Evolutionary conservation across 1,140 invertebrate genomes (phyloP), one percentile per base, ranked within the genome.

Genomic region (Rhyzopertha dominica): DNA sequence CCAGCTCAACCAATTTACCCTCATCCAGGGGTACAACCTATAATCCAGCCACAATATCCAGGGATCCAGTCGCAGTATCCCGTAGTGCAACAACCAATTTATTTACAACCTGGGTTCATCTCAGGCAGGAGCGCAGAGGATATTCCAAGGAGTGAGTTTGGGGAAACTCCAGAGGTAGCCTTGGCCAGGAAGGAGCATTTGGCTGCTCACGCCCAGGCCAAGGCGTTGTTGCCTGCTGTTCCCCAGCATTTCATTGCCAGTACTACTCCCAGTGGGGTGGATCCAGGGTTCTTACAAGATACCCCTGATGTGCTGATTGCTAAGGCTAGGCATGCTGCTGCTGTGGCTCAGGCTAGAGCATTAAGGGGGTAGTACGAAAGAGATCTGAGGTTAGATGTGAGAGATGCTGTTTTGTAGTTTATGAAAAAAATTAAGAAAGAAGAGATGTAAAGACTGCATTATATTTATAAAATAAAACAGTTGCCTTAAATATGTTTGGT

Each of bases 151-250:
- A 37, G 22, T 24, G 35, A 3, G 2, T 37, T 37, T 9, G 35
- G 35, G n/a, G 35, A 37, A 24, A 37, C 35, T 12, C 35, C 35
- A 8, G 35, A 37, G 13, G 35, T 37, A 5, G 35, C 35, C 5
- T 19, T 23, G 4, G 35, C 35, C 5, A 43, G 23, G 14, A 23
- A 35, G 25, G 41, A 29, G 2, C 41, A 43, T 36, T 23, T 43
- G n/a, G 41, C 28, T 12, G 3, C 7, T n/a, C 26, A 40, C 23
- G 13, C 9, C 14, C 19, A 17, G 26, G 29, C n/a, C 3, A 24
- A 26, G 26, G 32, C 34, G 2, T 4, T 8, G n/a, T 43, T 43
- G 20, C 35, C 35, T 3, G 16, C 22, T 10, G 7, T n/a, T 7
- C 24, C n/a, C 7, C 7, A n/a, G 7, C n/a, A 8, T 26, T 26